Base-by-base conservation (phyloP, 2,797 vertebrate genomes). In the Pagetopsis macropterus region DNA sequence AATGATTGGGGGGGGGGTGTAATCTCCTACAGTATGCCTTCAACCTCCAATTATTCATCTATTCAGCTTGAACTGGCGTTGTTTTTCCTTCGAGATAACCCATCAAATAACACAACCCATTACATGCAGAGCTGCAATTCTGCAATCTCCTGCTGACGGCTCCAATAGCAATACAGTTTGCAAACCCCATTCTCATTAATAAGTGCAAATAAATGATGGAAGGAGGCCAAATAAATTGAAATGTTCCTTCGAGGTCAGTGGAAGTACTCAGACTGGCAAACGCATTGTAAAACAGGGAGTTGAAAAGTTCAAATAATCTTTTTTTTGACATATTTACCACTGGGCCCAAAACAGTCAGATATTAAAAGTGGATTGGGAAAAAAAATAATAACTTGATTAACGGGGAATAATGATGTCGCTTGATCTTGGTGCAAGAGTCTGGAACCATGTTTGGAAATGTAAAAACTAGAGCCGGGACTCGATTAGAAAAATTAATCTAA, bases 281-380 rank as follows among this genome's bases (percentile, higher is more conserved):
- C 84, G 8, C 2, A n/a, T 57, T 69, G 41, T 83, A 77, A 88
- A 87, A 88, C 88, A 74, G 44, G 23, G 69, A 87, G 86, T 91
- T 91, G 82, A 89, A 89, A 90, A 89, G 88, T 88, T 93, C 61
- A 88, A 64, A 87, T 82, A 85, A 64, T 83, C 81, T 84, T 44
- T 67, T 78, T 27, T 27, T 75, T 77, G 71, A 81, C 74, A 78
- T 80, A 65, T 81, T 83, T 76, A 75, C 56, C 51, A 54, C 58
- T 10, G 58, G 11, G 56, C 52, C 49, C 50, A 67, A 81, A 82
- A 77, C 23, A 31, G 52, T 43, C 33, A 57, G 55, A 84, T 81
- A 81, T 78, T 70, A 58, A 56, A 81, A 65, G 56, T 58, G 62
- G 64, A 73, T 72, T 54, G 63, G 62, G 74, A 69, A 64, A 75